A percentile compares a stretch with the other conserved stretches of the same genome.
These are phyloP conservation scores for Halotydeus destructor DNA, from an alignment of 1,140 invertebrate species.

Conservation along the genomic window DNA sequence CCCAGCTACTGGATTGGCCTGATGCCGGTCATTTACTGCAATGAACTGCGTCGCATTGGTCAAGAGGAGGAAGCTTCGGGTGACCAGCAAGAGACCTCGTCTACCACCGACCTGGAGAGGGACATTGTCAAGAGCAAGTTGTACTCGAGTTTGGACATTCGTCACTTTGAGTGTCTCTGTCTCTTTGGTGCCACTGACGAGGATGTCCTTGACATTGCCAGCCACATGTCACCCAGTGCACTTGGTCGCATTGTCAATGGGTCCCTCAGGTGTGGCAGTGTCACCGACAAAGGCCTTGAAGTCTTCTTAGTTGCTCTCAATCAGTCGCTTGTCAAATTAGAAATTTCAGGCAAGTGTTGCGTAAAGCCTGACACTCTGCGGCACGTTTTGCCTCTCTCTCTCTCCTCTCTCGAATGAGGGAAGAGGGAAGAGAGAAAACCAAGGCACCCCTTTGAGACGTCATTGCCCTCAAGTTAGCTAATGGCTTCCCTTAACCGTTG, in stretches of 20 bases:
- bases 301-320: slow-evolving; percentile 30
- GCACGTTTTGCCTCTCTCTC: neutral
- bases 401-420: neutral
- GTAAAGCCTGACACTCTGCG: neutral
- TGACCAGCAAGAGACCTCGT: neutral
- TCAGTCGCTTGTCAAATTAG: slow-evolving; percentile 16
- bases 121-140: slow-evolving; percentile 4
- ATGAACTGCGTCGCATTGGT: slow-evolving; percentile 33
- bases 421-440: neutral
- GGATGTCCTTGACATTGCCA: slow-evolving; percentile 64
- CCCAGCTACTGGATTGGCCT: slow-evolving; percentile 62
- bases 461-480: neutral
- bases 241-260: slow-evolving; percentile 34
- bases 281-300: slow-evolving; percentile 69
- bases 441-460: neutral
- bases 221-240: slow-evolving; percentile 58
- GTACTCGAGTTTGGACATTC: slow-evolving; percentile 35
- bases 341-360: slow-evolving; percentile 6
- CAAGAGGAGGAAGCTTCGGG: neutral
- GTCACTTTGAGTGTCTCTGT: slow-evolving; percentile 62
- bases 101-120: neutral
- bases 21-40: slow-evolving; percentile 55
- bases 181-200: slow-evolving; percentile 65
- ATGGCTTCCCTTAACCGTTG: neutral
- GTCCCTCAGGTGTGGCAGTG: slow-evolving; percentile 56